Evolutionary conservation across 1,140 invertebrate species (phyloP).

Genomic region (Mycetomoellerius zeteki): DNA sequence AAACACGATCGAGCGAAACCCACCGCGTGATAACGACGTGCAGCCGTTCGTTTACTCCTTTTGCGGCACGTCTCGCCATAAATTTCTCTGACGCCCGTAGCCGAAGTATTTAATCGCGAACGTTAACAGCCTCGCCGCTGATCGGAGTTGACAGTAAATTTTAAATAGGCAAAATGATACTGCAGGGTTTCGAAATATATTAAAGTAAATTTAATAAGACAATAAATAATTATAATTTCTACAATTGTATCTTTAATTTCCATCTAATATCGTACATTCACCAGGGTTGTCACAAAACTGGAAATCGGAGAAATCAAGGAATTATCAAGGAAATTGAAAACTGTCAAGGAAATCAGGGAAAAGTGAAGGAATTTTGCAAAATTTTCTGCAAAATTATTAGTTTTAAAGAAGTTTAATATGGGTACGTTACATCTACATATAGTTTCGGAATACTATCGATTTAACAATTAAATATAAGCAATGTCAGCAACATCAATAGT

Average conservation of each 20-base stretch:
- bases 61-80: slow-evolving; percentile 52
- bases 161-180: not conserved
- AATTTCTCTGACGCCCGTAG: slow-evolving; percentile 45
- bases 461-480: too few species aligned
- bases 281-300: too few species aligned
- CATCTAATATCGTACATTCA: not conserved
- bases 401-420: too few species aligned
- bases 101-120: slow-evolving; percentile 52
- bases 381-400: too few species aligned
- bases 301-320: too few species aligned
- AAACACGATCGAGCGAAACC: slow-evolving; percentile 42
- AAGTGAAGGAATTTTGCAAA: too few species aligned
- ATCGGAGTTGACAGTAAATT: slow-evolving; percentile 34
- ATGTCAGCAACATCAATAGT: too few species aligned
- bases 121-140: slow-evolving; percentile 22
- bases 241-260: not conserved
- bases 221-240: not conserved
- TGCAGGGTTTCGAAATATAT: not conserved
- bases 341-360: too few species aligned
- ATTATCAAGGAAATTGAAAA: too few species aligned
- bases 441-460: too few species aligned
- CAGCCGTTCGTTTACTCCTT: slow-evolving; percentile 43
- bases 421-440: too few species aligned
- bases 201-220: not conserved
- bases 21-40: slow-evolving; percentile 47